These are phyloP conservation scores for Neoascia interrupta DNA, from an alignment of 2,888 invertebrate genomes.

Conservation along the genomic window DNA sequence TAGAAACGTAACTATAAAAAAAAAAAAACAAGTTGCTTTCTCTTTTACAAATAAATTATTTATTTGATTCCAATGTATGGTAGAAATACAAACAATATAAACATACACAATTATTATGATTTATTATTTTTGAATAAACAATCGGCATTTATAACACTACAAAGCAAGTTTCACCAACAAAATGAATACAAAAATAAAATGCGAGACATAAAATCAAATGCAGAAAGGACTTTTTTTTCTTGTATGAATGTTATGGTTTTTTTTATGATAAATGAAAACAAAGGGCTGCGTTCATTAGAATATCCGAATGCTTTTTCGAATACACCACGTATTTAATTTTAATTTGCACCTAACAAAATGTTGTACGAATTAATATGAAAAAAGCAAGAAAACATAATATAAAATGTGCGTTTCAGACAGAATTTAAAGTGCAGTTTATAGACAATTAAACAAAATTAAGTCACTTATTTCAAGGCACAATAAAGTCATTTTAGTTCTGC, in stretches of 20 bases:
- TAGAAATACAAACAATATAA: slow-evolving; percentile 47
- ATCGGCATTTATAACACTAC: neutral
- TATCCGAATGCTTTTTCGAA: too few species aligned
- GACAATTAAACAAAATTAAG: slow-evolving; percentile 14
- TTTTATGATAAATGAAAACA: too few species aligned
- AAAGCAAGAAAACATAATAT: too few species aligned
- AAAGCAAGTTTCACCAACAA: slow-evolving; percentile 8
- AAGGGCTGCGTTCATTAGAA: too few species aligned
- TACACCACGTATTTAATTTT: too few species aligned
- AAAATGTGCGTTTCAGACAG: neutral
- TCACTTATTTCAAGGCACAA: slow-evolving; percentile 35
- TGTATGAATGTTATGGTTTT: neutral
- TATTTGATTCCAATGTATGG: slow-evolving; percentile 54
- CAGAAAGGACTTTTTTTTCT: neutral
- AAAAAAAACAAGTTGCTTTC: neutral
- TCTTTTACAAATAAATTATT: slow-evolving; percentile 64
- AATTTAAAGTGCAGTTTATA: slow-evolving; percentile 1
- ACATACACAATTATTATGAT: slow-evolving; percentile 37
- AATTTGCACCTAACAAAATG: too few species aligned
- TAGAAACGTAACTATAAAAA: neutral
- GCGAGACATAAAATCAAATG: slow-evolving; percentile 1
- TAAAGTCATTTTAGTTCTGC: neutral
- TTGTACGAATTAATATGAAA: too few species aligned
- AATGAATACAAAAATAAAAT: slow-evolving; percentile 3
- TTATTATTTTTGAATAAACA: slow-evolving; percentile 18